A percentile compares a stretch with the other conserved stretches of the same genome.
Evolutionary conservation across 1,140 invertebrate genomes (phyloP).

Genomic region (Pararge aegeria): DNA sequence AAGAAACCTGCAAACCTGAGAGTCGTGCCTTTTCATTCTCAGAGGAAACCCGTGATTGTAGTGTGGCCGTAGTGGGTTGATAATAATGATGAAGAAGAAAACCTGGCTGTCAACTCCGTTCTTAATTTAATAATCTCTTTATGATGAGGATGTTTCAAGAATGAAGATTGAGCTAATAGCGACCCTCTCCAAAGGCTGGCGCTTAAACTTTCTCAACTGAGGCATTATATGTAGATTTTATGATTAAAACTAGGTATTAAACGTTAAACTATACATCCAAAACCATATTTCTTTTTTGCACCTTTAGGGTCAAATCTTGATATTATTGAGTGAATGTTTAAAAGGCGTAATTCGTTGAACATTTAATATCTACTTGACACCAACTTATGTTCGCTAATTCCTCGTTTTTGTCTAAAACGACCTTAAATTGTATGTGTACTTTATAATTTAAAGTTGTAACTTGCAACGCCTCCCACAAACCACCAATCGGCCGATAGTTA

Average conservation of each 20-base stretch:
- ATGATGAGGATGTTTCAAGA: too few relatives aligned
- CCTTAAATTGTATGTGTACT: neutral
- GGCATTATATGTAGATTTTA: neutral
- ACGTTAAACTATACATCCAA: neutral
- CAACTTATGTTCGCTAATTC: neutral
- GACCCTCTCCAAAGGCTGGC: too few relatives aligned
- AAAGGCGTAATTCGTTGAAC: neutral
- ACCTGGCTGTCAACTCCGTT: too few relatives aligned
- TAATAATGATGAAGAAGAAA: too few relatives aligned
- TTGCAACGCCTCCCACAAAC: neutral
- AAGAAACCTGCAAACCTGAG: too few relatives aligned
- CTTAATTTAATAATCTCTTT: too few relatives aligned
- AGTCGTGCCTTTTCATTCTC: too few relatives aligned
- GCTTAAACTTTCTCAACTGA: neutral
- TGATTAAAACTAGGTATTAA: neutral
- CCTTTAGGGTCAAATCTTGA: slow-evolving; percentile 3
- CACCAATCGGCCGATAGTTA: neutral
- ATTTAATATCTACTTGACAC: slow-evolving; percentile 3
- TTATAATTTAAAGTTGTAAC: slow-evolving; percentile 5
- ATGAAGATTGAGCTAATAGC: too few relatives aligned
- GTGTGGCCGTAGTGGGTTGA: too few relatives aligned
- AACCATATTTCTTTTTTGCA: neutral
- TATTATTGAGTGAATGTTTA: slow-evolving; percentile 6
- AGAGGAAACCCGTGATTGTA: too few relatives aligned
- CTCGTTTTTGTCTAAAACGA: slow-evolving; percentile 6